Evolutionary conservation across 1,140 invertebrate species (phyloP).

Genomic region (Nilaparvata lugens): DNA sequence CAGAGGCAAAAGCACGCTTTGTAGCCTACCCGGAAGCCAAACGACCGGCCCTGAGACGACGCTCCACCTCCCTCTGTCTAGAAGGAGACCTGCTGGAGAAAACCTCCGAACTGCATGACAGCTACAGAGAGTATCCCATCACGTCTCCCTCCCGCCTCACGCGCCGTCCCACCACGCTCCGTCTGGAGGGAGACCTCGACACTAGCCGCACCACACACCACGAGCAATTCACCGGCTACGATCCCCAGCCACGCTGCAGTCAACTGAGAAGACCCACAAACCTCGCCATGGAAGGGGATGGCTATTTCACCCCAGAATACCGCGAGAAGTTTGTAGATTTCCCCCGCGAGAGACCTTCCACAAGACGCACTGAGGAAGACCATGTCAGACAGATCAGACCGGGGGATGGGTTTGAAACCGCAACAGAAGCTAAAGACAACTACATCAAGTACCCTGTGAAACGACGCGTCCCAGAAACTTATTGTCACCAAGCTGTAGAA

Average conservation of each 20-base stretch:
- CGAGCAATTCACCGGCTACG: neutral
- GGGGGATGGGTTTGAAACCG: conserved; percentile 10
- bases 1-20: neutral
- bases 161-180: neutral
- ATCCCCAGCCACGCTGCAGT: neutral
- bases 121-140: neutral
- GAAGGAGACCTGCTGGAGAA: neutral
- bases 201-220: too few species aligned
- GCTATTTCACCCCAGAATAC: conserved; percentile 18
- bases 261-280: neutral
- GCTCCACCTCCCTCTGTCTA: neutral
- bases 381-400: neutral
- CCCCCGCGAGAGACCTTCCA: conserved; percentile 15
- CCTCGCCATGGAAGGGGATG: conserved; percentile 16
- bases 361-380: neutral
- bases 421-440: conserved; percentile 4
- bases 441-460: conserved; percentile 10
- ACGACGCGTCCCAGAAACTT: conserved; percentile 1
- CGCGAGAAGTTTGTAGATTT: conserved; percentile 16
- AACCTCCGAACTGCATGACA: neutral
- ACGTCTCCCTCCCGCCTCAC: neutral
- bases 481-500: neutral
- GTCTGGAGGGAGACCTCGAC: neutral
- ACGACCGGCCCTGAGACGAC: neutral
- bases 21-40: neutral